Evolutionary conservation across 2,888 invertebrate species (phyloP).

Genomic region (Zaprionus obscuricornis): DNA sequence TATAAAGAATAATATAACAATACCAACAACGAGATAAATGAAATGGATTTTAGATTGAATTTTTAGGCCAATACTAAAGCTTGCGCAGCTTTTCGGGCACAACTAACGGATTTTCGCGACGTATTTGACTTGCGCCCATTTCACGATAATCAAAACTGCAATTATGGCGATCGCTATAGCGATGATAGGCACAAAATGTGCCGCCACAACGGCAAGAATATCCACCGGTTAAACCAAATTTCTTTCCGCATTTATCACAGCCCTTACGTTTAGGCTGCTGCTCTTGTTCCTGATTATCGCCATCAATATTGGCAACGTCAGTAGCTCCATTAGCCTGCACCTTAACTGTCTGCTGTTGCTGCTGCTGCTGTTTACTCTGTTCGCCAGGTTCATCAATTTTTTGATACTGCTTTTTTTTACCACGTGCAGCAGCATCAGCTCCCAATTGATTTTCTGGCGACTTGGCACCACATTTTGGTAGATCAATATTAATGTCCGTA

Average conservation of each 20-base stretch:
- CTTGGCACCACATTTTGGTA: background rate
- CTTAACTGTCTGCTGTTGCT: background rate
- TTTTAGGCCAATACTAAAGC: too few relatives aligned
- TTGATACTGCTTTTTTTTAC: background rate
- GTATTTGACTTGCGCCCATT: slow-evolving; percentile 58
- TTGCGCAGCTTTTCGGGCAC: slow-evolving; percentile 51
- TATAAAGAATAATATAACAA: slow-evolving; percentile 24
- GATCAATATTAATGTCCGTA: too few relatives aligned
- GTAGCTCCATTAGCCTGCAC: background rate
- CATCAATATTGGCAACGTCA: background rate
- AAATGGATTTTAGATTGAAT: too few relatives aligned
- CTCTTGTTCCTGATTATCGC: slow-evolving; percentile 1
- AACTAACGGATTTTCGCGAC: slow-evolving; percentile 58
- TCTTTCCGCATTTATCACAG: slow-evolving; percentile 61
- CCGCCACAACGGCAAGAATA: slow-evolving; percentile 62
- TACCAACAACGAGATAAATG: slow-evolving; percentile 23
- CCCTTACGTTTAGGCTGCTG: slow-evolving; percentile 44
- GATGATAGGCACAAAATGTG: slow-evolving; percentile 52
- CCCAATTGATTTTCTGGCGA: slow-evolving; percentile 7
- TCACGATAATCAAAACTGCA: slow-evolving; percentile 63
- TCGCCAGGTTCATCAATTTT: background rate
- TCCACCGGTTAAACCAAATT: slow-evolving; percentile 58
- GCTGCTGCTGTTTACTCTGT: background rate
- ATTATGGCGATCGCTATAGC: slow-evolving; percentile 65
- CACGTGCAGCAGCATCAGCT: background rate